A percentile compares a stretch with the other conserved stretches of the same genome.
phyloP scores from a whole-genome alignment of 2,113 vertebrate species.

The Psittacus erithacus region DNA sequence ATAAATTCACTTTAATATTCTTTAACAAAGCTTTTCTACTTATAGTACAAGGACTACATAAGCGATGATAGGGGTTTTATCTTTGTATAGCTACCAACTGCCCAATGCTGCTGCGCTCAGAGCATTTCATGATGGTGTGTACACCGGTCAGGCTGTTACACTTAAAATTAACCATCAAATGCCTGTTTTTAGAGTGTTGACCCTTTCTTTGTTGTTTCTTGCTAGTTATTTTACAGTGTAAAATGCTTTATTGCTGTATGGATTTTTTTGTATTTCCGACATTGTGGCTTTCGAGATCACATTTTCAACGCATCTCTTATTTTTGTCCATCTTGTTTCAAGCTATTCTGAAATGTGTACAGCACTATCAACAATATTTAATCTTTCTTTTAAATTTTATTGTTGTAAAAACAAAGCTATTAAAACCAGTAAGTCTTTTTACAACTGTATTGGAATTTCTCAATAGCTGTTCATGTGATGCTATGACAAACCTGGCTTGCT shows the following conservation, averaged over 20 bases:
- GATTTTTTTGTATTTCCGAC: slow-evolving; percentile 21
- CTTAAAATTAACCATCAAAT: slow-evolving; percentile 63
- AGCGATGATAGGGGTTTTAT: neutral
- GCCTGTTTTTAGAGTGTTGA: slow-evolving; percentile 70
- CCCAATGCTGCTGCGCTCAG: slow-evolving; percentile 10
- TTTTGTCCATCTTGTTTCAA: slow-evolving; percentile 71
- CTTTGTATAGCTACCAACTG: neutral
- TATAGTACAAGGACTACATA: neutral
- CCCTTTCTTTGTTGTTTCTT: slow-evolving; percentile 63
- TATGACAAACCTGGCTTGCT: slow-evolving; percentile 79
- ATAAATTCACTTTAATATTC: neutral
- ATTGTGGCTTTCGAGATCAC: slow-evolving; percentile 48
- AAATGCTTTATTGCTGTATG: slow-evolving; percentile 53
- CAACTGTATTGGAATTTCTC: slow-evolving; percentile 75
- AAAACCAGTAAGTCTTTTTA: slow-evolving; percentile 70
- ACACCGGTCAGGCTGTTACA: slow-evolving; percentile 15
- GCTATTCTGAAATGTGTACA: slow-evolving; percentile 76
- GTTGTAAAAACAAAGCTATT: slow-evolving; percentile 73
- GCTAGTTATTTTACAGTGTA: slow-evolving; percentile 66
- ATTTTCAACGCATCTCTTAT: slow-evolving; percentile 19
- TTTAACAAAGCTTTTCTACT: slow-evolving; percentile 43
- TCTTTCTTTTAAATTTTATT: slow-evolving; percentile 73
- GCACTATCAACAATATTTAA: slow-evolving; percentile 77
- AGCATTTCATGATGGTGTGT: neutral
- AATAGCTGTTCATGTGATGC: slow-evolving; percentile 72